A percentile compares a stretch with the other conserved stretches of the same genome.
phyloP scores from a whole-genome alignment of 2,797 vertebrate species.

The Bryconaethiops microstoma region DNA sequence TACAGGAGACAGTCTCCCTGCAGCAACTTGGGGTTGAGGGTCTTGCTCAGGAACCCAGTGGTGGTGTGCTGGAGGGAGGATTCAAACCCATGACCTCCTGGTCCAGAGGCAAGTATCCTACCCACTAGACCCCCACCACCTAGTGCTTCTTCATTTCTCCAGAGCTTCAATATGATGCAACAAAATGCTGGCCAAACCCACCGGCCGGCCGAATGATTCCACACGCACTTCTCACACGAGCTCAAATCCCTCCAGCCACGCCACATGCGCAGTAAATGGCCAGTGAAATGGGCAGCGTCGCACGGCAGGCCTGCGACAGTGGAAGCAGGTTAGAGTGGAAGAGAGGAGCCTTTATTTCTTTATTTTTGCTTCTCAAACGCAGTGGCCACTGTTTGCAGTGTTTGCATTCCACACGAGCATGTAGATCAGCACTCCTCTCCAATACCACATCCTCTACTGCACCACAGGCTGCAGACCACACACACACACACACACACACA shows the following conservation, averaged over 20 bases:
- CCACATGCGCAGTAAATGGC: slow-evolving; percentile 40
- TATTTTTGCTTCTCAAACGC: slow-evolving; percentile 63
- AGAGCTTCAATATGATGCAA: not conserved
- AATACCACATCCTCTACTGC: slow-evolving; percentile 31
- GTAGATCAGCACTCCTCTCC: slow-evolving; percentile 45
- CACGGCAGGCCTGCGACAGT: slow-evolving; percentile 24
- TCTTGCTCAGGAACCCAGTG: too few relatives aligned
- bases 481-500: slow-evolving; percentile 47
- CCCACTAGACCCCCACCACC: too few relatives aligned
- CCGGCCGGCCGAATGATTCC: not conserved
- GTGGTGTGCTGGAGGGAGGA: too few relatives aligned
- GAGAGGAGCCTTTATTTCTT: slow-evolving; percentile 52
- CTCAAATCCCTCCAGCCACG: slow-evolving; percentile 25
- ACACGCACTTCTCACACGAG: slow-evolving; percentile 18
- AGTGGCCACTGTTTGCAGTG: slow-evolving; percentile 51
- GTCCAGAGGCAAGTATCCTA: too few relatives aligned
- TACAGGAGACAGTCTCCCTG: too few relatives aligned
- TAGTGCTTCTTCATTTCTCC: not conserved
- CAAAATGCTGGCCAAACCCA: not conserved
- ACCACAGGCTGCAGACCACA: slow-evolving; percentile 42
- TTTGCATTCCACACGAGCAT: slow-evolving; percentile 57
- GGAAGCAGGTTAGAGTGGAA: slow-evolving; percentile 15
- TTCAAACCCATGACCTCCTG: too few relatives aligned
- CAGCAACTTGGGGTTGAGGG: too few relatives aligned
- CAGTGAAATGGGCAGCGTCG: slow-evolving; percentile 14